These are phyloP conservation scores for Origma solitaria DNA, from an alignment of 2,113 vertebrate genomes.

Conservation along the genomic window DNA sequence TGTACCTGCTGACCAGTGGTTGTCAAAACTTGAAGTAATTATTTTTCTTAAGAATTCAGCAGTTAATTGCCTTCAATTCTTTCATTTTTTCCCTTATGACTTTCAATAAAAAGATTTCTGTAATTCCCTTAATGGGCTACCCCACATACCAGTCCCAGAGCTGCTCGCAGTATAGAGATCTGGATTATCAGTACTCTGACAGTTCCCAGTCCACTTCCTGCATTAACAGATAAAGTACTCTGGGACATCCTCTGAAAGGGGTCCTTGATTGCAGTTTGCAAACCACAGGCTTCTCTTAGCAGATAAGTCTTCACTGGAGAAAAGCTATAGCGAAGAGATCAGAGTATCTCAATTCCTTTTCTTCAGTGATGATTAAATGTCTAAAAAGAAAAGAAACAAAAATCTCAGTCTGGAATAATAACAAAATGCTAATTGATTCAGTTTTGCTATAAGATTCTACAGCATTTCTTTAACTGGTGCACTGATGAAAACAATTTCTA, in stretches of 20 bases:
- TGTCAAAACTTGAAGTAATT: background rate
- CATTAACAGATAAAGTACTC: background rate
- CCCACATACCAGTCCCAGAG: background rate
- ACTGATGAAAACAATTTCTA: background rate
- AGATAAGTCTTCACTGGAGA: background rate
- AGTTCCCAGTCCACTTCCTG: background rate
- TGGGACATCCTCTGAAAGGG: background rate
- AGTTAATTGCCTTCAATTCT: background rate
- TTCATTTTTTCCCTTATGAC: background rate
- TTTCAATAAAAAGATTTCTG: background rate
- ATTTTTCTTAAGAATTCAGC: background rate
- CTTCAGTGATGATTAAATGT: constrained; percentile 41
- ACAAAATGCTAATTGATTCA: background rate
- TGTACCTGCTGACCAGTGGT: background rate
- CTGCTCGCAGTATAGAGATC: background rate
- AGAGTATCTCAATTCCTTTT: background rate
- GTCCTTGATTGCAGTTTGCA: background rate
- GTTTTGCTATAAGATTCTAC: background rate
- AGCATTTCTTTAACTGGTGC: background rate
- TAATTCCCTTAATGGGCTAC: background rate
- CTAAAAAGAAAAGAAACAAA: constrained; percentile 5
- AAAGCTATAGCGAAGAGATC: background rate
- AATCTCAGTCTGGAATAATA: background rate
- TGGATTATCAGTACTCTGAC: background rate
- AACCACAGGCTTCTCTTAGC: background rate